Percentiles rank a stretch among this genome's conserved stretches.
Conservation (phyloP, 2,113 vertebrate genomes). For the Martes martes region DNA sequence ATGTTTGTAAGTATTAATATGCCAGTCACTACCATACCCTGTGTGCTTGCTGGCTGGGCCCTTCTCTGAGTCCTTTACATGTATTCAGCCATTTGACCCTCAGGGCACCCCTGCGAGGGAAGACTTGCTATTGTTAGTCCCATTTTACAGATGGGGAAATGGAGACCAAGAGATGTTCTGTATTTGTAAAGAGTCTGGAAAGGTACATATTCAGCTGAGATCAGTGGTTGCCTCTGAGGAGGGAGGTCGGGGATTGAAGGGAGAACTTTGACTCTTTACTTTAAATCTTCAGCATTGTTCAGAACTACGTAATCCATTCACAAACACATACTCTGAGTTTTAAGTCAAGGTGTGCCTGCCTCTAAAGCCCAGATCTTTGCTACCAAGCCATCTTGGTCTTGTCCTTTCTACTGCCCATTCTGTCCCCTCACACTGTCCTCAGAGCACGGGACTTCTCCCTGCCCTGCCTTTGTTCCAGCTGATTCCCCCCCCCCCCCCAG, state of each 20-base stretch:
- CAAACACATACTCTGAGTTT: background rate
- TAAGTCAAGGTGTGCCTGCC: background rate
- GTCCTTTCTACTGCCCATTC: background rate
- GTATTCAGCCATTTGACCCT: background rate
- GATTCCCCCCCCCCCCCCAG: background rate
- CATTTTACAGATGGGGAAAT: background rate
- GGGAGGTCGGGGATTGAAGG: background rate
- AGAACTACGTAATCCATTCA: background rate
- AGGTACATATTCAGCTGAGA: background rate
- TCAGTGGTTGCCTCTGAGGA: background rate
- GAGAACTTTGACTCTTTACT: background rate
- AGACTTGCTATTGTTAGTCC: background rate
- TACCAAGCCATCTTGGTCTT: accelerated
- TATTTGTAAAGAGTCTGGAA: background rate
- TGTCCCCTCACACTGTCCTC: background rate
- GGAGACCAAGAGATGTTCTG: background rate
- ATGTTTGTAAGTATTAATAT: background rate
- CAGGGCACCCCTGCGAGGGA: background rate
- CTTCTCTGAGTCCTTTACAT: background rate
- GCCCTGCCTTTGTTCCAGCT: background rate
- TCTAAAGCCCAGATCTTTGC: background rate
- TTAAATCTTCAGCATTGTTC: background rate
- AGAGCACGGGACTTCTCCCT: background rate
- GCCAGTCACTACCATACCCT: too few species aligned
- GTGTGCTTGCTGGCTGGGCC: background rate